A percentile compares a stretch with the other conserved stretches of the same genome.
These are phyloP conservation scores for Chymomyza fuscimana DNA, from an alignment of 2,888 invertebrate genomes.

Conservation along the genomic window DNA sequence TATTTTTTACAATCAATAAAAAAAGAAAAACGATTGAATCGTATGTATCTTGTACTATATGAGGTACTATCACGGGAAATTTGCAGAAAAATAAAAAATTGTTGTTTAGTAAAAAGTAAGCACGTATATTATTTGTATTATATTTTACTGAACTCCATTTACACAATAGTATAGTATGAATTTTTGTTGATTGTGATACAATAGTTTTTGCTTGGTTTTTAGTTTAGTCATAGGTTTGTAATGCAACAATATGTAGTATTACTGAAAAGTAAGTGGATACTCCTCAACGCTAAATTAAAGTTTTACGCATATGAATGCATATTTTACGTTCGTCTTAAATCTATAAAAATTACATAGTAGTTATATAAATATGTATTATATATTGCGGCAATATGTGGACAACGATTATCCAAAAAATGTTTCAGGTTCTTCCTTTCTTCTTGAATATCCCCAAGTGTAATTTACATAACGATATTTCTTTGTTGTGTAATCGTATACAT, in stretches of 20 bases:
- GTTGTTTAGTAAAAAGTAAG: neutral
- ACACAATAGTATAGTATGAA: neutral
- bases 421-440: neutral
- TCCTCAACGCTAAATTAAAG: neutral
- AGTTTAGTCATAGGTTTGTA: neutral
- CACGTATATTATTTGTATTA: neutral
- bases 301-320: neutral
- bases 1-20: neutral
- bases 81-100: neutral
- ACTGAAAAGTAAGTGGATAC: neutral
- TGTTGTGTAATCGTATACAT: slow-evolving; percentile 32
- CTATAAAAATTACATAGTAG: neutral
- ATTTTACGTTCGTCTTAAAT: neutral
- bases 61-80: neutral
- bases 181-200: neutral
- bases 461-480: slow-evolving; percentile 29
- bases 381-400: slow-evolving; percentile 1
- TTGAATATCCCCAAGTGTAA: slow-evolving; percentile 10
- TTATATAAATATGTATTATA: neutral
- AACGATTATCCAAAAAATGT: neutral
- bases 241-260: neutral
- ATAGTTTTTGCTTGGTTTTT: neutral
- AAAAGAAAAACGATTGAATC: neutral
- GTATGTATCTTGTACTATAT: neutral
- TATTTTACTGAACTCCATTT: neutral